Percentiles rank a stretch among this genome's conserved stretches.
These are phyloP conservation scores for Poecilobothrus nobilitatus DNA, from an alignment of 2,888 invertebrate species.

Conservation along the genomic window DNA sequence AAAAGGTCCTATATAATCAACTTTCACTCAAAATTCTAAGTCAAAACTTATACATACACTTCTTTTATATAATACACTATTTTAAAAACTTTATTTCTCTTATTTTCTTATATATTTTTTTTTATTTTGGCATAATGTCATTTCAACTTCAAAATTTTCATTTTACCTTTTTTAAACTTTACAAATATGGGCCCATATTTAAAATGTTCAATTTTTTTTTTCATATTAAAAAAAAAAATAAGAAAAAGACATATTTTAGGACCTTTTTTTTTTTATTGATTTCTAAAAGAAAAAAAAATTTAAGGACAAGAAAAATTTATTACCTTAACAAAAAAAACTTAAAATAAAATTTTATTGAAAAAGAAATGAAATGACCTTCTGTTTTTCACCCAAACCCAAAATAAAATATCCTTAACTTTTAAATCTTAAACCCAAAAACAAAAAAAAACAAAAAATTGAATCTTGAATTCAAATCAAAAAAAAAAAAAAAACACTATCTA, in stretches of 20 bases:
- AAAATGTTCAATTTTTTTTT: background rate
- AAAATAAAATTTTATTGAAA: slow-evolving; percentile 1
- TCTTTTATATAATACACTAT: no score
- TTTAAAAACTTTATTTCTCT: no score
- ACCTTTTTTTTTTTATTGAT: background rate
- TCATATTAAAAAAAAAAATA: background rate
- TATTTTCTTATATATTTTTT: no score
- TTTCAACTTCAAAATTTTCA: no score
- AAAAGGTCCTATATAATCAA: no score
- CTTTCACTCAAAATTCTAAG: no score
- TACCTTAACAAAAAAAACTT: background rate
- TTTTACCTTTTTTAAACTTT: no score
- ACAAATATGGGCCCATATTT: background rate
- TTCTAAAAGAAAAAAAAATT: background rate
- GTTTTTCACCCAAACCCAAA: background rate
- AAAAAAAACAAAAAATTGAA: background rate
- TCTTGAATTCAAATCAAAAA: background rate
- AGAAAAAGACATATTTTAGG: background rate
- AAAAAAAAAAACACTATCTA: background rate
- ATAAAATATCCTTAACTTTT: background rate
- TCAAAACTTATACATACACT: no score
- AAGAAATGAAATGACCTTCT: background rate
- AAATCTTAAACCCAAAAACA: background rate
- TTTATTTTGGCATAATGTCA: no score
- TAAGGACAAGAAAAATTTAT: background rate